phyloP scores from a whole-genome alignment of 1,140 invertebrate genomes.

The Spodoptera litura region DNA sequence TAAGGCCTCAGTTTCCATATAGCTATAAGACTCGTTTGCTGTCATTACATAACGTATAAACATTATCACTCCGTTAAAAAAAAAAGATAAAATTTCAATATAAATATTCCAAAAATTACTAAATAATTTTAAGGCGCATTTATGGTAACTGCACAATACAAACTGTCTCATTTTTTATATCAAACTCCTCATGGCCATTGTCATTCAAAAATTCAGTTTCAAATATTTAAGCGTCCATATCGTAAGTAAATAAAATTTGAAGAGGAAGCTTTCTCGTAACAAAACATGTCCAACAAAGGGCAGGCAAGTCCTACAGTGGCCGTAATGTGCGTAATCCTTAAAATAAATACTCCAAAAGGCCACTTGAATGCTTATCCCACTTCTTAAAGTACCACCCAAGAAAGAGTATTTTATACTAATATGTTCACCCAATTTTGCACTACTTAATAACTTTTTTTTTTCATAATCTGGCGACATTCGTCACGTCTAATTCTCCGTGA shows the following conservation, averaged over 20 bases:
- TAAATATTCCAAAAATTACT: no score
- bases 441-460: constrained; percentile 36
- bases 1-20: no score
- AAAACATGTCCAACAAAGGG: constrained; percentile 66
- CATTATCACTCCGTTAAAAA: no score
- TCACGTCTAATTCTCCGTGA: constrained; percentile 41
- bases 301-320: constrained; percentile 17
- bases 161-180: constrained; percentile 22
- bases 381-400: constrained; percentile 50
- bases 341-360: constrained; percentile 52
- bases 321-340: constrained; percentile 54
- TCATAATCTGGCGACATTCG: constrained; percentile 15
- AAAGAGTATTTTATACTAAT: constrained; percentile 34
- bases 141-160: background rate
- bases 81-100: no score
- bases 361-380: constrained; percentile 41
- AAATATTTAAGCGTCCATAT: constrained; percentile 43
- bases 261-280: constrained; percentile 56
- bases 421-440: constrained; percentile 52
- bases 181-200: constrained; percentile 20
- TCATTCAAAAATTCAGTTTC: constrained; percentile 33
- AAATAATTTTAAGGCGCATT: background rate
- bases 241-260: constrained; percentile 47
- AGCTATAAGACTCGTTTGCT: no score
- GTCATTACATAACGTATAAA: no score